A percentile compares a stretch with the other conserved stretches of the same genome.
Conservation (phyloP, 64 coral and sea anemone species). For the Astreopora myriophthalma region DNA sequence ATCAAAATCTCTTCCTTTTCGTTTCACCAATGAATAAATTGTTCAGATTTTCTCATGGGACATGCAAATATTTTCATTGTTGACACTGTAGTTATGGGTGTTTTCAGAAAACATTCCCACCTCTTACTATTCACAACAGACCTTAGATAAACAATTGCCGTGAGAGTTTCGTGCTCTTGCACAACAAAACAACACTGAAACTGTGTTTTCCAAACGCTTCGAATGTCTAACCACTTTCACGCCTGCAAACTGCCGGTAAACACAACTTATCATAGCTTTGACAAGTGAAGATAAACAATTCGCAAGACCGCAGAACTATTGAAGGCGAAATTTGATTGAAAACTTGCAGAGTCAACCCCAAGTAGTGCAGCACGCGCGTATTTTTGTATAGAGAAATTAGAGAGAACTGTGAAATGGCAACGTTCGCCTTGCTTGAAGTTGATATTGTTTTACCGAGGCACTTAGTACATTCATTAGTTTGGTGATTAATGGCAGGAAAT, state of each 20-base stretch:
- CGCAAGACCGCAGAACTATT: not conserved
- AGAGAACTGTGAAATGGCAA: not conserved
- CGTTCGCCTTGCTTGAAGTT: not conserved
- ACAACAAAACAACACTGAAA: constrained; percentile 36
- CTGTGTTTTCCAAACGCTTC: constrained; percentile 13
- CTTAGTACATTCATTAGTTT: constrained; percentile 3
- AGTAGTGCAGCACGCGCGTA: not conserved
- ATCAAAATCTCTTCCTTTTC: not conserved
- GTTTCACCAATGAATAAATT: not conserved
- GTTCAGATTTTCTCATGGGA: not conserved
- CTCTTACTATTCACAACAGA: not conserved
- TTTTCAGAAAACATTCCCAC: constrained; percentile 38
- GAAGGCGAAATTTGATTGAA: not conserved
- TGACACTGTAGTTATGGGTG: constrained; percentile 41
- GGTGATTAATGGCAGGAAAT: constrained; percentile 54
- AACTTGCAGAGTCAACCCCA: not conserved
- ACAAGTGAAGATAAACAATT: constrained; percentile 15
- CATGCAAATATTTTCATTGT: constrained; percentile 35
- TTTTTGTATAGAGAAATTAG: not conserved
- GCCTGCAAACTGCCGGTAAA: not conserved
- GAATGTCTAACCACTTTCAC: constrained; percentile 18
- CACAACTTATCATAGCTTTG: not conserved
- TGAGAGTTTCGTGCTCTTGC: not conserved
- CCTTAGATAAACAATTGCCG: not conserved
- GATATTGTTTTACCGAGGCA: not conserved